Conservation (phyloP, 2,888 invertebrate species). For the Caprella mutica region DNA sequence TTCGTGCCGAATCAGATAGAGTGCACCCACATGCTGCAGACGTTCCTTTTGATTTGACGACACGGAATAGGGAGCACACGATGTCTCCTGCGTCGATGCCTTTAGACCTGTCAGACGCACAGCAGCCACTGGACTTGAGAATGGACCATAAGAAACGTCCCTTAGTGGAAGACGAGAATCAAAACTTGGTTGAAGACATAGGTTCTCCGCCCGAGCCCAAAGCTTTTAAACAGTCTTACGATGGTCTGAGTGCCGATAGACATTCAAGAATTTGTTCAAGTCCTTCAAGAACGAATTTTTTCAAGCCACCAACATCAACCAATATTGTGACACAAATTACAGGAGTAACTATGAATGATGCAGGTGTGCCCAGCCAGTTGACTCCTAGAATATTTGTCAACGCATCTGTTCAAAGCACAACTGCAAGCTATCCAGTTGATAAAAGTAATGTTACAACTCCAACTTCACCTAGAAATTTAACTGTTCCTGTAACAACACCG, state of each 20-base stretch:
- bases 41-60: slow-evolving; percentile 30
- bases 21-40: slow-evolving; percentile 11
- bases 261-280: neutral
- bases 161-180: slow-evolving; percentile 20
- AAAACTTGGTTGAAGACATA: neutral
- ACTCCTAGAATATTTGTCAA: neutral
- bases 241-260: neutral
- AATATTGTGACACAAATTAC: neutral
- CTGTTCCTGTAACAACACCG: neutral
- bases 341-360: neutral
- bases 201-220: neutral
- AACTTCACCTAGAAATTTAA: neutral
- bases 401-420: neutral
- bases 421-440: neutral
- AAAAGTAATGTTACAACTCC: neutral
- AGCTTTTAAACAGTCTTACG: neutral
- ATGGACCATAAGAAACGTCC: slow-evolving; percentile 23
- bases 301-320: neutral
- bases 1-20: slow-evolving; percentile 8
- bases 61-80: slow-evolving; percentile 26
- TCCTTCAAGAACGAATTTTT: neutral
- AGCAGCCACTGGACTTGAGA: slow-evolving; percentile 26
- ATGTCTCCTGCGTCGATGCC: slow-evolving; percentile 31
- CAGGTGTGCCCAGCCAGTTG: neutral
- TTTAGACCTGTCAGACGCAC: slow-evolving; percentile 24